Evolutionary conservation across 2,113 vertebrate species (phyloP), one percentile per base, ranked within the genome.

Genomic region (Artemisiospiza belli): DNA sequence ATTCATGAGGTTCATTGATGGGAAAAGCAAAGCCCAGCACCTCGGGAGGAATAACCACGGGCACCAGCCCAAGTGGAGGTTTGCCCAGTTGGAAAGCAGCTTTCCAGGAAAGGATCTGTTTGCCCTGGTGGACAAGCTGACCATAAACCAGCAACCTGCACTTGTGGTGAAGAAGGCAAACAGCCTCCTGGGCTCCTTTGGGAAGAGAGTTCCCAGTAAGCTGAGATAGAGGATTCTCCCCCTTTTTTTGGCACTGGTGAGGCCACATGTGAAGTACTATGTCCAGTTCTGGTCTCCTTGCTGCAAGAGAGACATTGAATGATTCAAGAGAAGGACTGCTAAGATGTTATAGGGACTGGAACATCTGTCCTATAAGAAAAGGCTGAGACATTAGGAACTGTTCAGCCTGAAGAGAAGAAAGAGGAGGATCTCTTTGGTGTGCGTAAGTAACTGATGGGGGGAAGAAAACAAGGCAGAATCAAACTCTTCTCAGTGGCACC

Each of bases 131-230:
- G 1, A 30, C 5, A 28, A 39, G 7, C 4, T 69, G 70, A 78
- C 8, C 18, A 49, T 28, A 21, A 79, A 15, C 23, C 61, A 78
- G 17, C 12, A 57, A 22, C 0, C 0, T 35, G 21, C 11, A 13
- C 6, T 51, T 2, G 0, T 17, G 21, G 7, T 6, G 51, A 64
- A 61, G 21, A 5, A 3, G 6, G 21, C 13, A 2, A 41, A 20
- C 57, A 51, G 41, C 11, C 11, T 83, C 15, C 41, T 61, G 22
- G 6, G 5, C 17, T 69, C 13, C 33, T 11, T 0, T 61, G 6
- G 39, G 27, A 79, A 79, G 5, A 62, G 7, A 19, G 10, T 8
- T 54, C 30, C 6, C 27, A 54, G n/a, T 3, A 78, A 73, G 23
- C 0, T n/a, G 49, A 27, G 11, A 3, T 9, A 63, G 2, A 5